These are phyloP conservation scores for Salminus brasiliensis DNA, from an alignment of 2,113 vertebrate genomes.

Conservation along the genomic window DNA sequence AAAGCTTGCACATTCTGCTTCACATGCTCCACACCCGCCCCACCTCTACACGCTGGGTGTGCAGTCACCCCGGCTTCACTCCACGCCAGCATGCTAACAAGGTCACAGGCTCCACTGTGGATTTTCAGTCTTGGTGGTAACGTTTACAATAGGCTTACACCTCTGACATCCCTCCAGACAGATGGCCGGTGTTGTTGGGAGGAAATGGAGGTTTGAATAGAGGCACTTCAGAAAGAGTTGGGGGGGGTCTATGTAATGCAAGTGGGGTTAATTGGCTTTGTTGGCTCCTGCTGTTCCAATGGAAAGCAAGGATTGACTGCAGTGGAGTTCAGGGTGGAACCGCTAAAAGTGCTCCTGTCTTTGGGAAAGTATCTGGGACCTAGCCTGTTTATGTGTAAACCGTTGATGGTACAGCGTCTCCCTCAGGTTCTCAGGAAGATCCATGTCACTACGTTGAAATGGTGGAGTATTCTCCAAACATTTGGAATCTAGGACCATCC, in stretches of 20 bases:
- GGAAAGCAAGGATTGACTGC: conserved; percentile 30
- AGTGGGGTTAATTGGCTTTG: conserved; percentile 44
- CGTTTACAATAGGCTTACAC: conserved; percentile 68
- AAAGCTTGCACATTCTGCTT: neutral
- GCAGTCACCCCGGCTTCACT: neutral
- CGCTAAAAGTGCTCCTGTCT: neutral
- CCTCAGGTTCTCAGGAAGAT: no score
- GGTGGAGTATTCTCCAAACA: no score
- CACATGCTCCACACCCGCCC: neutral
- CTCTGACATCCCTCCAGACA: conserved; percentile 54
- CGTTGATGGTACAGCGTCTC: neutral
- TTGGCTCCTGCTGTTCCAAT: conserved; percentile 32
- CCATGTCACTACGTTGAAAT: no score
- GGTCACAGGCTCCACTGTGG: conserved; percentile 43
- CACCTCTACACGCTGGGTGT: neutral
- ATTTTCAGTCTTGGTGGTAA: conserved; percentile 62
- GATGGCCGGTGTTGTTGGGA: conserved; percentile 62
- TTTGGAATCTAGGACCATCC: no score
- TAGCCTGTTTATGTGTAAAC: neutral
- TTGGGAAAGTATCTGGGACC: neutral
- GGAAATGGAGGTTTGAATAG: conserved; percentile 64
- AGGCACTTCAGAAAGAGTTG: conserved; percentile 21
- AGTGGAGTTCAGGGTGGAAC: neutral
- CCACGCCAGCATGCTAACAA: conserved; percentile 53
- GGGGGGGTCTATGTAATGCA: conserved; percentile 10